A percentile compares a stretch with the other conserved stretches of the same genome.
phyloP scores from a whole-genome alignment of 2,113 vertebrate species.

The Ctenodactylus gundi region DNA sequence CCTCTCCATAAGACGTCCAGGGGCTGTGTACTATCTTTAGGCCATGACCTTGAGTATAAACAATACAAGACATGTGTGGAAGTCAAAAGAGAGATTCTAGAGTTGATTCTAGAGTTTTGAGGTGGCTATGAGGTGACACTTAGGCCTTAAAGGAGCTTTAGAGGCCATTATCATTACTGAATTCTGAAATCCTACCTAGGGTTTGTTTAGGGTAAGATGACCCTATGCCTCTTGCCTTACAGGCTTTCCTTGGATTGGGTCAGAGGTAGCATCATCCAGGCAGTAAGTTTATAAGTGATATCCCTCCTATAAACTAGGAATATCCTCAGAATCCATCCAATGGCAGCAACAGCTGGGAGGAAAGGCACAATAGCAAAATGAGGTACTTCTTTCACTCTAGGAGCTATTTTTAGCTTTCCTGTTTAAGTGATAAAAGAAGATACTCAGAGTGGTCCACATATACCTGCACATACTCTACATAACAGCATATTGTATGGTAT shows the following conservation, averaged over 20 bases:
- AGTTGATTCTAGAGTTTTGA: background rate
- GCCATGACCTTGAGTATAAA: background rate
- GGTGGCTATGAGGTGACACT: background rate
- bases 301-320: background rate
- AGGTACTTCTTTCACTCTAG: background rate
- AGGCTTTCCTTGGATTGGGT: background rate
- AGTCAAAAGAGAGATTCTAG: background rate
- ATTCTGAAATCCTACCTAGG: background rate
- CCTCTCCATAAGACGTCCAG: background rate
- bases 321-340: background rate
- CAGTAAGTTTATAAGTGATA: background rate
- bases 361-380: background rate
- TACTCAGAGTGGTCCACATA: background rate
- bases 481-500: background rate
- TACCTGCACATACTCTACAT: background rate
- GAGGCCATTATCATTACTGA: background rate
- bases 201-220: background rate
- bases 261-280: background rate
- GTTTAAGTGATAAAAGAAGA: background rate
- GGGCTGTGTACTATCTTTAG: background rate
- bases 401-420: background rate
- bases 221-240: background rate
- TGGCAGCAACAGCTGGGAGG: background rate
- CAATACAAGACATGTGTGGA: background rate
- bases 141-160: background rate